Percentiles rank a stretch among this genome's conserved stretches.
Evolutionary conservation across 2,888 invertebrate genomes (phyloP).

Genomic region (Diachrysia chrysitis): DNA sequence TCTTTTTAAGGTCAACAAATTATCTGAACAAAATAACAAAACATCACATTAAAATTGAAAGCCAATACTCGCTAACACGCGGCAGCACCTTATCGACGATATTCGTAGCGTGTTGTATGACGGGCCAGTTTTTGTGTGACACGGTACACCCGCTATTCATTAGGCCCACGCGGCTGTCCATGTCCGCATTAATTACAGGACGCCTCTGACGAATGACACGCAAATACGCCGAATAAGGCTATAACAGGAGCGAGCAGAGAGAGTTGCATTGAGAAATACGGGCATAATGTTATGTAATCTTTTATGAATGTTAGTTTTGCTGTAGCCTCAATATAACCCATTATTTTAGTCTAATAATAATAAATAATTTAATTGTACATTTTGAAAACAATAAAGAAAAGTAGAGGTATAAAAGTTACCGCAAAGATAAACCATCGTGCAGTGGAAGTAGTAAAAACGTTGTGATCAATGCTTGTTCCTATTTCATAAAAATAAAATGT

Average conservation of each 20-base stretch:
- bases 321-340: no score
- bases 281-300: background rate
- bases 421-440: no score
- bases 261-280: background rate
- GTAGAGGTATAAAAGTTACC: no score
- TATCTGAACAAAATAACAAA: background rate
- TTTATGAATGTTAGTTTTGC: background rate
- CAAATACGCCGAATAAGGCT: constrained; percentile 65
- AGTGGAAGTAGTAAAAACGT: no score
- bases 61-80: constrained; percentile 43
- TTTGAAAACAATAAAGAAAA: no score
- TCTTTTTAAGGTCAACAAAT: background rate
- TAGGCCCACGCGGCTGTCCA: constrained; percentile 76
- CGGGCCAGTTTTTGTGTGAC: constrained; percentile 83
- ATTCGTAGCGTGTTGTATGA: constrained; percentile 75
- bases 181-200: constrained; percentile 85
- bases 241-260: constrained; percentile 33
- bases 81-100: constrained; percentile 52
- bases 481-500: no score
- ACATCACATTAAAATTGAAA: constrained; percentile 13
- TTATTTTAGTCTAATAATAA: no score
- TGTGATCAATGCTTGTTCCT: no score
- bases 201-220: constrained; percentile 76
- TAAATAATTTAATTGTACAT: no score
- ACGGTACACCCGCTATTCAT: constrained; percentile 84